phyloP scores from a whole-genome alignment of 2,888 invertebrate species.

The Lottia scabra region DNA sequence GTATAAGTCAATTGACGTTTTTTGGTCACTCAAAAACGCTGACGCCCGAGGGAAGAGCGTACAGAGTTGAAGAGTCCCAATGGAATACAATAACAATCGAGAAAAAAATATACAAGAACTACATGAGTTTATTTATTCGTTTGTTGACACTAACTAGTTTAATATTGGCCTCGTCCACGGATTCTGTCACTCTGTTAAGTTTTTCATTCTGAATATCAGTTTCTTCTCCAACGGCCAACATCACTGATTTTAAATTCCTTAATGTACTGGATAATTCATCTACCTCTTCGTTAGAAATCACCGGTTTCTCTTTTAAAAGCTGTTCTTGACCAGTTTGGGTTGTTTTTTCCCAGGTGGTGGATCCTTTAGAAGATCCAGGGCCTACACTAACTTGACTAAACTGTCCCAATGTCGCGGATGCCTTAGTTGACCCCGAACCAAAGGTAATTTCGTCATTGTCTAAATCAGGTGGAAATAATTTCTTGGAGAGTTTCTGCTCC shows the following conservation, averaged over 20 bases:
- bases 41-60: no score
- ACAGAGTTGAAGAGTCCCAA: no score
- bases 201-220: constrained; percentile 40
- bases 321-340: constrained; percentile 15
- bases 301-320: constrained; percentile 14
- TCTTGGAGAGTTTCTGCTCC: no score
- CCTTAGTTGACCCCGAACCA: neutral
- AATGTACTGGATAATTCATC: constrained; percentile 42
- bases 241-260: constrained; percentile 43
- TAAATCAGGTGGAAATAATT: no score
- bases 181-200: constrained; percentile 39
- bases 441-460: no score
- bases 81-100: no score
- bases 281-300: constrained; percentile 46
- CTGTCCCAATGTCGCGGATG: neutral
- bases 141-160: constrained; percentile 33
- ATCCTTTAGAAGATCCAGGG: neutral
- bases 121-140: constrained; percentile 33
- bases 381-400: no score
- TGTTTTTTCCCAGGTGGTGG: neutral
- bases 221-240: constrained; percentile 44
- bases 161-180: constrained; percentile 45
- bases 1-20: no score
- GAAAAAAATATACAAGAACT: neutral
- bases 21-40: no score